Evolutionary conservation across 2,888 invertebrate species (phyloP).

Genomic region (Baronia brevicornis): DNA sequence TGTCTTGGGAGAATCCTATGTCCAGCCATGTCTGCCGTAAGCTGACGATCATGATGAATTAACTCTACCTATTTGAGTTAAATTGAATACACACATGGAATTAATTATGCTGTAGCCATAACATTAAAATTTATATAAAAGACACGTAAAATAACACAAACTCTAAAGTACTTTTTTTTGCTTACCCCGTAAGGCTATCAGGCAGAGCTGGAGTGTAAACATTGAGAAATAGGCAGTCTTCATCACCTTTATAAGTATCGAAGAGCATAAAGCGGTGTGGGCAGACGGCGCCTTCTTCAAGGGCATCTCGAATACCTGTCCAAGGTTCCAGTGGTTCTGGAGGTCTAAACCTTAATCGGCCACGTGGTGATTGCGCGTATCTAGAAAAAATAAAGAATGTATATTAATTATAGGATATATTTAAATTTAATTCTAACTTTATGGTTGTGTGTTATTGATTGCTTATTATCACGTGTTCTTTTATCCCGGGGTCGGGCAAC

Average conservation of each 20-base stretch:
- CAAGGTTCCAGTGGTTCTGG: constrained; percentile 77
- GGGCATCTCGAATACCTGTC: constrained; percentile 79
- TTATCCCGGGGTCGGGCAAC: too few species aligned
- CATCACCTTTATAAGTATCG: constrained; percentile 78
- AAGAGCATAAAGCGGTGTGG: constrained; percentile 81
- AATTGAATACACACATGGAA: too few species aligned
- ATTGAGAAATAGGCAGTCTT: constrained; percentile 82
- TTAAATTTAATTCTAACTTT: constrained; percentile 1
- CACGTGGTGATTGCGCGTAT: constrained; percentile 66
- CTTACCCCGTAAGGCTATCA: constrained; percentile 58
- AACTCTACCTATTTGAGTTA: too few species aligned
- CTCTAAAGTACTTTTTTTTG: neutral
- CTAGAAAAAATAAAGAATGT: constrained; percentile 25
- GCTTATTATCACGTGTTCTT: too few species aligned
- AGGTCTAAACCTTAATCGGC: constrained; percentile 69
- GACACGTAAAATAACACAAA: neutral
- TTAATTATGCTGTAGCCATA: too few species aligned
- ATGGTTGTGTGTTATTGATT: neutral
- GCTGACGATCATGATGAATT: too few species aligned
- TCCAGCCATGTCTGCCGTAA: too few species aligned
- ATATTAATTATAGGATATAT: neutral
- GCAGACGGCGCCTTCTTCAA: constrained; percentile 81
- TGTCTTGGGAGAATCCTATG: too few species aligned
- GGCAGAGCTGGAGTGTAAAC: constrained; percentile 79
- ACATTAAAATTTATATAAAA: too few species aligned